Evolutionary conservation across 2,113 vertebrate species (phyloP).

Genomic region (Cololabis saira): DNA sequence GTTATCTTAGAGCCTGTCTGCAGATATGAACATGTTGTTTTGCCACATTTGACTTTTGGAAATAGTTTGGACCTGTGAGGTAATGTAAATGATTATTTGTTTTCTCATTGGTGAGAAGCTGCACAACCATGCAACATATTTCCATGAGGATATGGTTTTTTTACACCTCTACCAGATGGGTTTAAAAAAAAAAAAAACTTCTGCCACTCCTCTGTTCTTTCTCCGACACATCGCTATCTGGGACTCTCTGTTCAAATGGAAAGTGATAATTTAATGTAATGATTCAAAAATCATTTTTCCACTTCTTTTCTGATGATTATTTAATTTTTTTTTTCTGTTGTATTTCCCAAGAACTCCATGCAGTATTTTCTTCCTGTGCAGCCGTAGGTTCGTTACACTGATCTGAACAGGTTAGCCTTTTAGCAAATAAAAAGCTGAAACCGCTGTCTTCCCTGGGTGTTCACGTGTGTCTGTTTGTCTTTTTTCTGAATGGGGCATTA

Average conservation of each 20-base stretch:
- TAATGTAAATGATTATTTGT: too few relatives aligned
- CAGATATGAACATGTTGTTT: too few relatives aligned
- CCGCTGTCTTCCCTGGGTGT: constrained; percentile 65
- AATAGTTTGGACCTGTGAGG: background rate
- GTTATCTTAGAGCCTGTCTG: background rate
- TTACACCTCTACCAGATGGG: background rate
- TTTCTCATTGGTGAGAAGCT: too few relatives aligned
- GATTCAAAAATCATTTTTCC: background rate
- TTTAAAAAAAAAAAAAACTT: background rate
- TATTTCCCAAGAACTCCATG: constrained; percentile 9
- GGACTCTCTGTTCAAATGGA: background rate
- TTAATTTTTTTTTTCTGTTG: constrained; percentile 17
- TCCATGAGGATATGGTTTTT: background rate
- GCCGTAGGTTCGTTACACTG: constrained; percentile 23
- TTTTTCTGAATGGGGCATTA: constrained; percentile 37
- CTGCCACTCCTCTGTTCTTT: background rate
- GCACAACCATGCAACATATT: too few relatives aligned
- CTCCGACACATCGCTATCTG: background rate
- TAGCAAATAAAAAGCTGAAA: constrained; percentile 75
- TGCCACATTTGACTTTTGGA: too few relatives aligned
- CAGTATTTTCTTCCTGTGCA: constrained; percentile 38
- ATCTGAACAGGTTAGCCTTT: constrained; percentile 49
- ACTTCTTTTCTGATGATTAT: background rate
- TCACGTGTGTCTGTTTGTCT: constrained; percentile 5
- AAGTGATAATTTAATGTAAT: background rate